Evolutionary conservation across 1,140 invertebrate genomes (phyloP), one percentile per base, ranked within the genome.

Genomic region (Agraylea sexmaculata): DNA sequence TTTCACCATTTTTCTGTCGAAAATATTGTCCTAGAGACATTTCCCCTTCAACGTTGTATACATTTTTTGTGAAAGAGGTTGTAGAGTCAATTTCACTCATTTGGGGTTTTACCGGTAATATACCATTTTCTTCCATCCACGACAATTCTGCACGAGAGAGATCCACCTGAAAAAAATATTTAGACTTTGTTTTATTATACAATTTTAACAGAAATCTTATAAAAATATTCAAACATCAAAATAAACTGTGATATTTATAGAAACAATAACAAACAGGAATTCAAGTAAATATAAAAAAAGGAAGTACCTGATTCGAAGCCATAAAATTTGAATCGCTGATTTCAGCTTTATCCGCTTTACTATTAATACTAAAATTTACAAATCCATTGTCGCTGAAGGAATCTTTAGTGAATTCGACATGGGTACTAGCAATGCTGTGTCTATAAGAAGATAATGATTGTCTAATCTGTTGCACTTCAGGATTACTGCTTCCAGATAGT

Each of bases 11-110:
- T 19, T 35, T 39, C 23, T 20, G 29, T 25, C 29, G 23, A 30
- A 49, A 49, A 43, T 49, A 49, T 38, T 45, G 39, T 19, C 47
- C 47, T 15, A 49, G 27, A 0, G 47, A 49, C 32, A 49, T 39
- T 33, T 46, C 46, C 33, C 47, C 30, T 21, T 30, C n/a, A 15
- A 33, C 16, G 2, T 12, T 27, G 4, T 11, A 36, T 7, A n/a
- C 32, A 20, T 19, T 41, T 30, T 41, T 16, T 17, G 37, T 15
- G 21, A 27, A 28, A 21, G 23, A 20, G 23, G 39, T 40, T 25
- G 22, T 43, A 31, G 1, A 25, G 29, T 16, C 34, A 30, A 43
- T 15, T 23, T 38, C 18, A 12, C 28, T 41, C 7, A 18, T 23
- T 29, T 45, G 31, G 7, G 40, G 43, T 27, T 32, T 6, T n/a